Base-by-base conservation (phyloP, 1,140 invertebrate species). In the Halictus rubicundus region DNA sequence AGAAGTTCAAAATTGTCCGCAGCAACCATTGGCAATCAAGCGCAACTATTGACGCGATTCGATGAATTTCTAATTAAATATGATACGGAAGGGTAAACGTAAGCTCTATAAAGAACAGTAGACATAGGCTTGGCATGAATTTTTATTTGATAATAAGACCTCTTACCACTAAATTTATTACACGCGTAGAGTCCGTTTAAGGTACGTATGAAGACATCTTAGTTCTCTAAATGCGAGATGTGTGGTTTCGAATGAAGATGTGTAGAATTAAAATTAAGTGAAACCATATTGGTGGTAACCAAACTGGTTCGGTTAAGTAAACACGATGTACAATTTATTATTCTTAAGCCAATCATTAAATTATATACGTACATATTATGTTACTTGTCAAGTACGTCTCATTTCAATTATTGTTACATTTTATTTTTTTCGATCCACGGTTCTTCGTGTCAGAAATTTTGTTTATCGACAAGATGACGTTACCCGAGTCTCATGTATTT, bases 111-210 rank as follows among this genome's bases (percentile, higher is more conserved):
- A 52, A 49, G 2, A 32, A 39, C 12, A 52, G 32, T 21, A 8
- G 32, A 3, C 4, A 6, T 78, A 68, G 52, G 54, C 63, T 76
- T 68, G 61, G 73, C 82, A 60, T 80, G 81, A 76, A 84, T 52
- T 87, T 91, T 91, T 91, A 91, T 92, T 32, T 92, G 87, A 91
- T 90, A 89, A 88, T 89, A 86, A 89, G 82, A 90, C 65, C 70
- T 74, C 91, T 92, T 92, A 92, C 79, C 84, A 66, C 88, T 92
- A 91, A 89, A 88, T 89, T 91, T 91, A 90, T 91, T 92, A 92
- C 91, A 92, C 79, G 86, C 84, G 80, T 88, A 90, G 81, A 82
- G 61, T 82, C 70, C 81, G 72, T 80, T 64, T 59, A 79, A 88
- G 78, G 84, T 88, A 87, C 76, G 32, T 84, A 86, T 72, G 82